Conservation (phyloP, 92 coral and sea anemone genomes). For the Paramuricea clavata region DNA sequence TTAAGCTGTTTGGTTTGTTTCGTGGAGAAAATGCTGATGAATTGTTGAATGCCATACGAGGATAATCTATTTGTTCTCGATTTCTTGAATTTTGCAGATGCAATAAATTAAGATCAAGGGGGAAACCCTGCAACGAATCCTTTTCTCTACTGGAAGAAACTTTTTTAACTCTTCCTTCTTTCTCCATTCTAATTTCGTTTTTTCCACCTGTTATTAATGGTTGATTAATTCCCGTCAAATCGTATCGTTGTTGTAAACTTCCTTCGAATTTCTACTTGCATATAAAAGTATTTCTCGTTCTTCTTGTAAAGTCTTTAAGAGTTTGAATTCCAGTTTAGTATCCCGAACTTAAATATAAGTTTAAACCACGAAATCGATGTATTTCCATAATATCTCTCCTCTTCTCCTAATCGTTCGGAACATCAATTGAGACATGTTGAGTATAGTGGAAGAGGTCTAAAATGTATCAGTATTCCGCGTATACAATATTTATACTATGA, state of each 20-base stretch:
- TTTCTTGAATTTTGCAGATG: neutral
- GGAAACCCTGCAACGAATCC: neutral
- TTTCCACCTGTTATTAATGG: no score
- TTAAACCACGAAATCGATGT: neutral
- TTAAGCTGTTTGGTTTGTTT: neutral
- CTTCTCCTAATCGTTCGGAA: neutral
- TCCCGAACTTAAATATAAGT: no score
- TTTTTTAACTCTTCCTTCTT: neutral
- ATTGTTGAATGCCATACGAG: neutral
- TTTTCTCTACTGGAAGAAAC: neutral
- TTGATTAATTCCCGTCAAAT: neutral
- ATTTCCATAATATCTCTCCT: neutral
- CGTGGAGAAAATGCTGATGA: neutral
- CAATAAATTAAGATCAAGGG: conserved; percentile 38
- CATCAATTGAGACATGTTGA: neutral
- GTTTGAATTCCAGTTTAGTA: neutral
- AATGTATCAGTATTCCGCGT: neutral
- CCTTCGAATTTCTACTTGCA: neutral
- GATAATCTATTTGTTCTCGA: neutral
- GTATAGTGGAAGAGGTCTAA: neutral
- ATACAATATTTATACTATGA: no score
- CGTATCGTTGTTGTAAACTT: neutral
- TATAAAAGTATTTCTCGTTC: neutral
- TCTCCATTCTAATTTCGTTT: neutral
- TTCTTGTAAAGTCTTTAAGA: no score